phyloP scores from a whole-genome alignment of 2,797 vertebrate genomes.

The Echiichthys vipera region DNA sequence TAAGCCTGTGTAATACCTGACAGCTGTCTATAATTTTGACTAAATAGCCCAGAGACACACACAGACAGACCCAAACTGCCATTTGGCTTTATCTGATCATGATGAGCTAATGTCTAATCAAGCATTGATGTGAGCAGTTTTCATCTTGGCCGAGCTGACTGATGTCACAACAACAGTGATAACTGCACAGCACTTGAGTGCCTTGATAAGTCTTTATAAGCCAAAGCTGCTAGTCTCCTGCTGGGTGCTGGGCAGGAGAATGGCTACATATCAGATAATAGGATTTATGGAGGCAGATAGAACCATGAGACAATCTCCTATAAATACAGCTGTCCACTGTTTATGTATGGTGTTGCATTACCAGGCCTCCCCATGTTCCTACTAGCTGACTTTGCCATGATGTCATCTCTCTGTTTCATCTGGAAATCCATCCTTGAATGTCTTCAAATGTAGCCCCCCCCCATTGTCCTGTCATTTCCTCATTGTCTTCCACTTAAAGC shows the following conservation, averaged over 20 bases:
- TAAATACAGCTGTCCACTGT: constrained; percentile 87
- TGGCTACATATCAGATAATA: constrained; percentile 80
- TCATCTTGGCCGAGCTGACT: constrained; percentile 33
- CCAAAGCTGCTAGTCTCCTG: constrained; percentile 56
- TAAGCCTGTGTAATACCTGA: constrained; percentile 66
- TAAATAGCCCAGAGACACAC: constrained; percentile 34
- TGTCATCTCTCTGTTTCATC: constrained; percentile 81
- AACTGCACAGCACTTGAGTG: constrained; percentile 34
- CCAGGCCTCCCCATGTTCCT: constrained; percentile 74
- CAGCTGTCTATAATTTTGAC: constrained; percentile 75
- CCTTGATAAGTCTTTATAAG: constrained; percentile 51
- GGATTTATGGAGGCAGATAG: constrained; percentile 79
- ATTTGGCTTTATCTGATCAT: constrained; percentile 50
- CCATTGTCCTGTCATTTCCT: constrained; percentile 72
- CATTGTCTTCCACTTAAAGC: constrained; percentile 82
- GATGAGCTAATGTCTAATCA: constrained; percentile 71
- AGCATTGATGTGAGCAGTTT: constrained; percentile 34
- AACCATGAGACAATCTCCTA: constrained; percentile 78
- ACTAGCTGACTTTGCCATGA: constrained; percentile 82
- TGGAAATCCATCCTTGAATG: constrained; percentile 77
- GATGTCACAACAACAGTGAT: constrained; percentile 53
- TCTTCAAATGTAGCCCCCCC: constrained; percentile 66
- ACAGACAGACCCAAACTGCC: constrained; percentile 30
- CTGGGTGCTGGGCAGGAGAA: constrained; percentile 53
- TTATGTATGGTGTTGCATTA: constrained; percentile 84